Base-by-base conservation (phyloP, 2,797 vertebrate genomes). In the Merluccius polli region DNA sequence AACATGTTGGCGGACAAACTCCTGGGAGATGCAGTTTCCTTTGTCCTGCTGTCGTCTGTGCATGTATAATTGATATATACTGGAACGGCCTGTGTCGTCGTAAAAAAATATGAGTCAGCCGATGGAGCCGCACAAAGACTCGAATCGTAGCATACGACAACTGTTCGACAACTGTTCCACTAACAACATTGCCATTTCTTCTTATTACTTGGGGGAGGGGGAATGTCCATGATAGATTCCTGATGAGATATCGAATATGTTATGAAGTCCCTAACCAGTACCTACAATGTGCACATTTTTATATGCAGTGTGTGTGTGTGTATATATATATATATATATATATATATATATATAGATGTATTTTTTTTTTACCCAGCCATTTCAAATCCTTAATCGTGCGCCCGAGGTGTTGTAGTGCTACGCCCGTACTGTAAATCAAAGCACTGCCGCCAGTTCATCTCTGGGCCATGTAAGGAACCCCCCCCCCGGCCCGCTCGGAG, bases 201-300 rank as follows among this genome's bases (percentile, higher is more conserved):
- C 29, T 29, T 41, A 73, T 80, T 1, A 1, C 71, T 76, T 72
- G 36, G 5, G 36, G 11, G 36, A 2, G 7, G 36, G 36, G 36
- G 36, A 38, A 38, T 38, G 36, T 2, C 36, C 36, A 38, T 38
- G 36, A 38, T 38, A 38, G 36, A 73, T 78, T 72, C 76, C 71
- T 74, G 75, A 86, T 87, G 65, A 71, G 74, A 70, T 82, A 79
- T 80, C 77, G 70, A 79, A 76, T 74, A 38, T 76, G 32, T 31
- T 35, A 16, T 63, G 78, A 77, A 80, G 81, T 80, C 69, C 63
- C 4, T 8, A 1, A 21, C 21, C 31, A 63, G 48, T 76, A 79
- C 36, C 30, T 0, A 76, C 63, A 38, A 12, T 2, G 36, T 2
- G 12, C 36, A 13, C 36, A 12, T 38, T 38, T 38, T 38, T 38